Percentiles rank a stretch among this genome's conserved stretches.
These are phyloP conservation scores for Oncopodura yosiiana DNA, from an alignment of 1,140 invertebrate species.

Conservation along the genomic window DNA sequence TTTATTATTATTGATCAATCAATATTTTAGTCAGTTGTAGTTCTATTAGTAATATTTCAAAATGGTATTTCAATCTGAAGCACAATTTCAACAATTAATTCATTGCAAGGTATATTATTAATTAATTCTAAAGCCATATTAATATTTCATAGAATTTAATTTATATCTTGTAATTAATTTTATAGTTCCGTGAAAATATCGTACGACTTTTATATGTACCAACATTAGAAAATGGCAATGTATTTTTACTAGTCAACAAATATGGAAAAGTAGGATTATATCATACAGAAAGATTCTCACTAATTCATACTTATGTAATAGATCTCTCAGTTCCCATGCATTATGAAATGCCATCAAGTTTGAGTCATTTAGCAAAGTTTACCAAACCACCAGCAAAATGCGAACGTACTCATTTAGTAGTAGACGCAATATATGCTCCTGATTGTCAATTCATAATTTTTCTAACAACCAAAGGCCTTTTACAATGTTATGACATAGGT, in stretches of 20 bases:
- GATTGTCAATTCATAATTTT: slow-evolving; percentile 24
- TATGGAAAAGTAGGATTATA: slow-evolving; percentile 33
- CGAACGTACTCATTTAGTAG: slow-evolving; percentile 29
- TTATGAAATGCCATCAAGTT: slow-evolving; percentile 6
- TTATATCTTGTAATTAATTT: not conserved
- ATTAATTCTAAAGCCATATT: too few species aligned
- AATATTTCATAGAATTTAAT: not conserved
- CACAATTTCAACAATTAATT: slow-evolving; percentile 29
- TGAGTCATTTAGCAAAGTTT: not conserved
- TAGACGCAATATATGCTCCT: slow-evolving; percentile 25
- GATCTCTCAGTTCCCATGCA: slow-evolving; percentile 30
- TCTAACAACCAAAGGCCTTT: slow-evolving; percentile 25
- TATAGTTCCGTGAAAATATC: slow-evolving; percentile 32
- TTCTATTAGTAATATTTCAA: not conserved
- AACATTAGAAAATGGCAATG: slow-evolving; percentile 1
- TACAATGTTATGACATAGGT: slow-evolving; percentile 32
- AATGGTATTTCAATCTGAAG: slow-evolving; percentile 32
- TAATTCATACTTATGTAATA: slow-evolving; percentile 26
- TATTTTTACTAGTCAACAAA: slow-evolving; percentile 31
- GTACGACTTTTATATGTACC: slow-evolving; percentile 27
- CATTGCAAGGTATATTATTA: slow-evolving; percentile 31
- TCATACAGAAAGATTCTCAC: slow-evolving; percentile 17
- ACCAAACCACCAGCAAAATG: slow-evolving; percentile 20
- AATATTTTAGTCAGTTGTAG: not conserved
- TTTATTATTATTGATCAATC: not conserved